Percentiles rank a stretch among this genome's conserved stretches.
Conservation (phyloP, 2,888 invertebrate genomes). For the Scaptomyza polygonia region DNA sequence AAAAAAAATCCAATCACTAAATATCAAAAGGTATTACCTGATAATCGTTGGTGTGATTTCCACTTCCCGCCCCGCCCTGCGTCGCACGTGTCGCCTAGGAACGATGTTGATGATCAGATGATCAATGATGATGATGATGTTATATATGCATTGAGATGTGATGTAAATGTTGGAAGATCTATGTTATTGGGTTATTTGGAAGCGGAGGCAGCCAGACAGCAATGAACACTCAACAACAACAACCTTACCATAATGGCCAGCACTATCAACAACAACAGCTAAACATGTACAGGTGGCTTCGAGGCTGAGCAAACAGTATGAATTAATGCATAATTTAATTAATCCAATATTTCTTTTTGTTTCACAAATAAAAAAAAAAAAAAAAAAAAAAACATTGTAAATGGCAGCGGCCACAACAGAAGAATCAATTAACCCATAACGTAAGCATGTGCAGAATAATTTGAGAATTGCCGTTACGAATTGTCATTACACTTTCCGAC, state of each 20-base stretch:
- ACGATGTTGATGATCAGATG: constrained; percentile 58
- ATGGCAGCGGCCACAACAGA: constrained; percentile 47
- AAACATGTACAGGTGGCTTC: constrained; percentile 66
- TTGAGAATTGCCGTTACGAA: constrained; percentile 10
- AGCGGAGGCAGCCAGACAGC: constrained; percentile 38
- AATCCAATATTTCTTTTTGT: constrained; percentile 73
- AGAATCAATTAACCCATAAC: constrained; percentile 24
- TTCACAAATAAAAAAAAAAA: constrained; percentile 44
- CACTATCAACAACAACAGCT: constrained; percentile 40
- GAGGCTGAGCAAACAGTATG: constrained; percentile 82
- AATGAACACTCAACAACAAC: constrained; percentile 29
- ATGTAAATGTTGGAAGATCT: constrained; percentile 50
- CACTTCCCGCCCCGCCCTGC: constrained; percentile 74
- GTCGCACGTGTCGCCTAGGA: constrained; percentile 61
- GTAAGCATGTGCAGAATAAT: constrained; percentile 45
- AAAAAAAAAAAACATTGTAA: constrained; percentile 38
- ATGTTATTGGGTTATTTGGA: constrained; percentile 35
- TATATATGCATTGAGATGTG: constrained; percentile 48
- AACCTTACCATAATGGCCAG: constrained; percentile 33
- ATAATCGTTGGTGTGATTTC: constrained; percentile 80
- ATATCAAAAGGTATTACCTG: constrained; percentile 72
- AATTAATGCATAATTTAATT: constrained; percentile 82
- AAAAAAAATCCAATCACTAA: constrained; percentile 36
- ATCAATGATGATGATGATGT: constrained; percentile 47
- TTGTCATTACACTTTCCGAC: background rate